Evolutionary conservation across 1,140 invertebrate species (phyloP), one percentile per base, ranked within the genome.

Genomic region (Onthophagus taurus): DNA sequence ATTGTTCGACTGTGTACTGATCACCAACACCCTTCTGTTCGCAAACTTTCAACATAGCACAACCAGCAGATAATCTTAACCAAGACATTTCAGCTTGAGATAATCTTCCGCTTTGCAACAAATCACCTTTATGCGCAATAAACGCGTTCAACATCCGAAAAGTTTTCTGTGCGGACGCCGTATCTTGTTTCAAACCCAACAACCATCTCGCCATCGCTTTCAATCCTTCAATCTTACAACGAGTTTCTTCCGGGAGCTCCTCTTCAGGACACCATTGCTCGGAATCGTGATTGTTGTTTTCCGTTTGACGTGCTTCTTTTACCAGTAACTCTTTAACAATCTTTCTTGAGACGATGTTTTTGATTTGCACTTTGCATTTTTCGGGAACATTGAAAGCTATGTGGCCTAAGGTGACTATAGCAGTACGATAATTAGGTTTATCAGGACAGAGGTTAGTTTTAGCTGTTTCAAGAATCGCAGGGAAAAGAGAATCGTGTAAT

Each of bases 171-270:
- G 89, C 90, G 1, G 89, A 89, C 26, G 90, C 75, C 46, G 82
- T 82, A 55, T 92, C 85, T 35, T 80, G 80, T 67, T 93, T 94
- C 4, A 97, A 65, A 1, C 93, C 94, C 21, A 96, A 66, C 9
- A 97, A 68, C 93, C 94, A 98, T 19, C 94, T 76, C 1, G 91
- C 91, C 81, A 97, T 93, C 45, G 92, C 83, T 64, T 98, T 98
- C 49, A 97, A 75, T 0, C 88, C 92, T 68, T 96, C 91, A 44
- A 95, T 75, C 71, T 95, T 94, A 63, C 89, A 92, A 42, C 85
- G 76, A 0, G 91, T 95, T 64, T 94, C 89, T 56, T 90, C 83
- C 1, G 90, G 88, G 9, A 96, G 68, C 45, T 88, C 76, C 21
- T 92, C 84, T 61, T 95, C 87, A 2, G 76, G 64, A 68, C 88